Conservation (phyloP, 2,888 invertebrate genomes). For the Exocentrus adspersus region DNA sequence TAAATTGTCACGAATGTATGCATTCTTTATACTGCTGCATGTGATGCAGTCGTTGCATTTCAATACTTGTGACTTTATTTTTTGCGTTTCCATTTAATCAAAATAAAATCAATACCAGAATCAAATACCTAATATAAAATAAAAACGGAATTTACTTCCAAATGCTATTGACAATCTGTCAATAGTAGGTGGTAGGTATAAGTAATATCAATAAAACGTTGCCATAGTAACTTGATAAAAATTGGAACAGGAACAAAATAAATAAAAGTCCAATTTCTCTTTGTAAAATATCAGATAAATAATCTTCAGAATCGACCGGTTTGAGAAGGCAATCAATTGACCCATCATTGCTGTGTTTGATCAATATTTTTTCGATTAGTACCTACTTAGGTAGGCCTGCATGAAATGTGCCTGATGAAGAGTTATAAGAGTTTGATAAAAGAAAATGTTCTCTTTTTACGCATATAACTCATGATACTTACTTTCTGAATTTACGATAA, state of each 20-base stretch:
- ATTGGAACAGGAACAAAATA: too few species aligned
- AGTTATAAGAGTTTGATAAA: too few species aligned
- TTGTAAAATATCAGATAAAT: too few species aligned
- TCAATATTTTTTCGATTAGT: conserved; percentile 1
- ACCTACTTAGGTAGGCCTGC: background rate
- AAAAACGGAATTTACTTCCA: background rate
- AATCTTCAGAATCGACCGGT: too few species aligned
- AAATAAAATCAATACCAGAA: too few species aligned
- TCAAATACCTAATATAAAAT: background rate
- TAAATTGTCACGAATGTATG: background rate
- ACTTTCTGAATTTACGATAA: too few species aligned
- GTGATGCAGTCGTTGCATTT: conserved; percentile 35
- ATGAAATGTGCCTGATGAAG: background rate
- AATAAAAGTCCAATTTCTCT: too few species aligned
- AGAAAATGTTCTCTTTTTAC: too few species aligned
- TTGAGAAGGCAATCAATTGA: too few species aligned
- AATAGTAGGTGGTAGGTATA: background rate
- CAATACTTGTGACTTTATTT: background rate
- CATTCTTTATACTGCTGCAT: conserved; percentile 32
- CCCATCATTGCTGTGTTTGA: background rate
- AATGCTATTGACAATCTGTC: background rate
- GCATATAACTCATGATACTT: too few species aligned
- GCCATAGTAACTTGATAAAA: conserved; percentile 18
- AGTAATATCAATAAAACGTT: conserved; percentile 10
- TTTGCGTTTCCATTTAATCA: conserved; percentile 8